Base-by-base conservation (phyloP, 1,140 invertebrate genomes). In the Apis dorsata region DNA sequence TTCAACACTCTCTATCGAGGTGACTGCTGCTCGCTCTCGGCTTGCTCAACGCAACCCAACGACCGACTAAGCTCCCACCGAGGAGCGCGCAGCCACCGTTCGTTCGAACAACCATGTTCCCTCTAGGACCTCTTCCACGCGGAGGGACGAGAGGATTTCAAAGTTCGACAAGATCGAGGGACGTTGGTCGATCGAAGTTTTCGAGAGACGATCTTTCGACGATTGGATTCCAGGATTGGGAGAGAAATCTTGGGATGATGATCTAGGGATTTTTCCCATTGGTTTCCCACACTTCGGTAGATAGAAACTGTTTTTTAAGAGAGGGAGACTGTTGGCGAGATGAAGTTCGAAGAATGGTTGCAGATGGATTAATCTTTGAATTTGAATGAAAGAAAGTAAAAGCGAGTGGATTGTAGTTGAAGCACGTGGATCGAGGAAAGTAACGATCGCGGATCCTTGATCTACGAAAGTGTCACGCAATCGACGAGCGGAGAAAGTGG, bases 1-100 rank as follows among this genome's bases (percentile, higher is more conserved):
- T 94, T 94, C 93, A 94, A 94, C 92, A 93, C 79, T 93, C 93
- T 91, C 93, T 94, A 94, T 94, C 93, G 93, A 94, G 93, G 93
- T 93, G 92, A 94, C 92, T 93, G 90, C 91, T 90, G 90, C 90
- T 92, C 84, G 87, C 89, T 90, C 89, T 90, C 88, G 90, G 89
- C 90, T 93, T 93, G 90, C 92, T 92, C 92, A 93, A 93, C 89
- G 89, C 91, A 91, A 91, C 78, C 87, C 88, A 83, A 89, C 91
- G 90, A 90, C 91, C 90, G 84, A 90, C 90, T 90, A 90, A 89
- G 84, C 88, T 89, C 87, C 88, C 90, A 89, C 84, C 85, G 86
- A 75, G 80, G 83, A 83, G 80, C 82, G 80, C 82, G 77, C 78
- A 68, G 80, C 79, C 68, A 84, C 85, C 72, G 78, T 87, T 86